Evolutionary conservation across 2,113 vertebrate species (phyloP), one percentile per base, ranked within the genome.

Genomic region (Chauna torquata): DNA sequence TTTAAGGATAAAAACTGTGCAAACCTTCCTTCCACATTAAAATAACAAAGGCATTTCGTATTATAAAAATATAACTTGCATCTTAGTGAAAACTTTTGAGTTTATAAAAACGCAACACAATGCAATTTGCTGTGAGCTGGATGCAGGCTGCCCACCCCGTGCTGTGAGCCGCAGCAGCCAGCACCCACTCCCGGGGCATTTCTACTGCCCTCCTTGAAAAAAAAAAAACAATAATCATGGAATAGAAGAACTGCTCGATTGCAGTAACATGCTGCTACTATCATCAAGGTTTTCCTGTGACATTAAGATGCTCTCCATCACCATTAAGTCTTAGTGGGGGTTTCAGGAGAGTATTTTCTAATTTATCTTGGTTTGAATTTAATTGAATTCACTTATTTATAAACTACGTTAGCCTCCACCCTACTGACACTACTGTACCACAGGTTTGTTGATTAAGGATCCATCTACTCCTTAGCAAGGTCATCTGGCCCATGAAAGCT

Each of bases 401-500:
- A 91, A 90, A 74, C 64, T 94, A 68, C 6, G 19, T 12, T 75
- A 92, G 59, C 45, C 47, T 93, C 50, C 20, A 59, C 55, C 55
- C 71, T 55, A 10, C 24, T 34, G 9, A 12, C 79, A 78, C 52
- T 47, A 40, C 47, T 78, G 75, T 82, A 44, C 78, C 62, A 65
- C 0, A 0, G 11, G n/a, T 69, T 42, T 87, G 71, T 71, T 89
- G 84, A 83, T 89, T 96, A 82, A 92, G 94, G 76, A 97, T 78
- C 91, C 65, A 78, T 59, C 87, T 80, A 65, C 17, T 62, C 65
- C 82, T 47, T 4, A 79, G 80, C 88, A 97, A 96, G 95, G 90
- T 88, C 95, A 30, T 86, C 92, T 93, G 75, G 77, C 28, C 71
- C 92, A 94, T 9, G 91, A 75, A 95, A 97, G 70, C 94, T 97